Base-by-base conservation (phyloP, 2,797 vertebrate genomes). In the Chaetophractus vellerosus region DNA sequence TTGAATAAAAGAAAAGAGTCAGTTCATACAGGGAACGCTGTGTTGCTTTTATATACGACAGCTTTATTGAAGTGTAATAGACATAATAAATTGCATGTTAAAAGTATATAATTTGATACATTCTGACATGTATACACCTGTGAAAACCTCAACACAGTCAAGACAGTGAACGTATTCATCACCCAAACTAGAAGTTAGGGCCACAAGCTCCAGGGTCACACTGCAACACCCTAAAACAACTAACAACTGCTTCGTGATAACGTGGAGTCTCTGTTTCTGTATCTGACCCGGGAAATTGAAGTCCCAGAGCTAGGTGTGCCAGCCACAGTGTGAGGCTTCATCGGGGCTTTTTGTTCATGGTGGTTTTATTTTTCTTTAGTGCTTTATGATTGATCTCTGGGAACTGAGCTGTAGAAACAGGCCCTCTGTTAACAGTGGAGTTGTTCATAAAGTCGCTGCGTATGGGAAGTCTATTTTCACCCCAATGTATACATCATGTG, bases 281-380 rank as follows among this genome's bases (percentile, higher is more conserved):
- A 9, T 57, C n/a, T 4, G n/a, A 69, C 0, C 0, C 7, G 21
- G 14, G 21, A 61, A 6, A 15, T 1, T 2, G 23, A 87, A 55
- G 66, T 57, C 24, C 48, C 24, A 24, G 9, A 19, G 41, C 26
- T 21, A 23, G 74, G 23, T 0, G 5, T 26, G 31, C 14, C 79
- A 2, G 14, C 69, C 18, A 0, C 1, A 5, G 3, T 0, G 31
- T 28, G 12, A 71, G 66, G 36, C 48, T 36, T 80, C 36, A 26
- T 59, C 12, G 9, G 19, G 38, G 26, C 1, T 41, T 45, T 36
- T 11, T 18, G n/a, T 57, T 36, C 45, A 23, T 11, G 5, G 12
- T 66, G 45, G 80, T 36, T 10, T 33, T 55, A 33, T 28, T 11
- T 63, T 59, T 36, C 36, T 41, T 23, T 12, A 33, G 31, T 36